Base-by-base conservation (phyloP, 1,140 invertebrate species). In the Zaprionus ghesquierei region DNA sequence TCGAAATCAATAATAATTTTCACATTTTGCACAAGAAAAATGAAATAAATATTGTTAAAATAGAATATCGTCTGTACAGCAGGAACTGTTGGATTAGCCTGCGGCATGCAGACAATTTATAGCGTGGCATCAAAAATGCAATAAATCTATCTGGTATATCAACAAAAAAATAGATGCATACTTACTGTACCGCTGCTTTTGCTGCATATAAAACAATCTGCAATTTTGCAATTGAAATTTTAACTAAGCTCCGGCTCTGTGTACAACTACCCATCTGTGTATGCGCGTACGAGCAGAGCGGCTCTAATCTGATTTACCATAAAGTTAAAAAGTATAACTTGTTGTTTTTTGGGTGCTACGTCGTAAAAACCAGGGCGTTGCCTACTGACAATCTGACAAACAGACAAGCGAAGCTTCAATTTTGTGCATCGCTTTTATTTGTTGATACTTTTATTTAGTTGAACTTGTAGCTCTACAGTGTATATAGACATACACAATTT, bases 71-170 rank as follows among this genome's bases (percentile, higher is more conserved):
- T 33, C 8, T 22, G 13, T 15, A 46, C n/a, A 55, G 65, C 54
- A 56, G 15, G 13, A 50, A 54, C n/a, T 79, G 75, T 59, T 41
- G 46, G 33, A 6, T 33, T 50, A 31, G 38, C 65, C 58, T 71
- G 66, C 74, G 79, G 80, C 71, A 82, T 84, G 49, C 66, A 68
- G 62, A 72, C 79, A 82, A 82, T 82, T 84, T 82, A 80, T 79
- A 68, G 75, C 80, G 84, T 84, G 71, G 62, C 75, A 82, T 82
- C 79, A 82, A 82, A 82, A 75, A 84, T 82, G 75, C 79, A 82
- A 82, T 82, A 82, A 82, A 82, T 82, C 79, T 75, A 82, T 71
- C 79, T 82, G 71, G 75, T 84, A 84, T 84, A 82, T 79, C 80
- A 82, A 82, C 79, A 82, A 82, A 56, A 82, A 38, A 72, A 78